phyloP scores from a whole-genome alignment of 2,113 vertebrate species.

The Gallinago jamesoni region DNA sequence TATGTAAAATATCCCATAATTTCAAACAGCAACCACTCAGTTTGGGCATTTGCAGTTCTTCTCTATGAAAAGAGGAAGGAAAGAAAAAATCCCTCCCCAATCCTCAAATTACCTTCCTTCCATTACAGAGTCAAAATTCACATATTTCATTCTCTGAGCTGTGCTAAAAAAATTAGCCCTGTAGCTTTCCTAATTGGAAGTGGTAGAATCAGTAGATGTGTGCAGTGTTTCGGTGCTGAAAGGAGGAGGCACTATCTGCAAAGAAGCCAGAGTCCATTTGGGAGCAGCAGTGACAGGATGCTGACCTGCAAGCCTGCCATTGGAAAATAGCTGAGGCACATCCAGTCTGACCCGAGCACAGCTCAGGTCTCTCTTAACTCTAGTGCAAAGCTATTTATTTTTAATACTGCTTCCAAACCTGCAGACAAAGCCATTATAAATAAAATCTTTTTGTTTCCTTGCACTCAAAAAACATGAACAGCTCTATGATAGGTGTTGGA shows the following conservation, averaged over 20 bases:
- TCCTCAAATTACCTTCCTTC: background rate
- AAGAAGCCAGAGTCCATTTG: too few relatives aligned
- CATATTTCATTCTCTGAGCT: background rate
- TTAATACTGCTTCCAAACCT: background rate
- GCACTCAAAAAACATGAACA: background rate
- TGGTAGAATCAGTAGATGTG: fast-evolving
- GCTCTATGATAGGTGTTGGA: background rate
- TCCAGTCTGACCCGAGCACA: background rate
- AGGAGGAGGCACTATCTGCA: background rate
- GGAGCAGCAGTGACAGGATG: fast-evolving
- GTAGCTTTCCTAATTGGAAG: background rate
- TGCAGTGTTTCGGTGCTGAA: background rate
- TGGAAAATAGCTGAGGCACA: background rate
- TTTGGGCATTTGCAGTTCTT: background rate
- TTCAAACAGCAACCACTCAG: background rate
- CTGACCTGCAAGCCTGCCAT: background rate
- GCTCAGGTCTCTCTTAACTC: background rate
- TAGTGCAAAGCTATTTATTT: background rate
- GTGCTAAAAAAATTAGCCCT: background rate
- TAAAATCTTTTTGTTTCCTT: background rate
- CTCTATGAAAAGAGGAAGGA: background rate
- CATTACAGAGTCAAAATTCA: background rate
- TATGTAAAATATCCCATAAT: background rate
- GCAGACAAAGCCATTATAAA: background rate
- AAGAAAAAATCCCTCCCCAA: background rate